Conservation (phyloP, 2,113 vertebrate species). For the Monopterus albus region DNA sequence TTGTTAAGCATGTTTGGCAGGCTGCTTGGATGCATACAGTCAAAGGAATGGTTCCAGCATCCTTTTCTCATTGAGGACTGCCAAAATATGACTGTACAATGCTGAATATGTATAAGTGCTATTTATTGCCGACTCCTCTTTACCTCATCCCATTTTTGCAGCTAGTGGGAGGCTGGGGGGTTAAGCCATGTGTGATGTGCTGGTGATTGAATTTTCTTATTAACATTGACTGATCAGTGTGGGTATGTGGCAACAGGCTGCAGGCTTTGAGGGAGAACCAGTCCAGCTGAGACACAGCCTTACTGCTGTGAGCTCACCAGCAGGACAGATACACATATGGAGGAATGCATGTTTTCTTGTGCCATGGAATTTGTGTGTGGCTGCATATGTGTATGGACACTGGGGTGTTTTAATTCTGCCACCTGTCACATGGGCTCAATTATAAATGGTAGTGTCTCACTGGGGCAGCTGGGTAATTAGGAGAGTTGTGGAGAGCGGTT, state of each 20-base stretch:
- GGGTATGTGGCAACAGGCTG: slow-evolving; percentile 55
- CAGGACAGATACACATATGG: slow-evolving; percentile 47
- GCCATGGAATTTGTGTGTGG: slow-evolving; percentile 29
- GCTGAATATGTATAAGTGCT: slow-evolving; percentile 4
- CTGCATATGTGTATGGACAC: slow-evolving; percentile 21
- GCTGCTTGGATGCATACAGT: neutral
- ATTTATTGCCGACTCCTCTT: slow-evolving; percentile 6
- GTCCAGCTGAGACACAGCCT: slow-evolving; percentile 58
- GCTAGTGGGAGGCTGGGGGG: slow-evolving; percentile 1
- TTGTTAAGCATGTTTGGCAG: slow-evolving; percentile 33
- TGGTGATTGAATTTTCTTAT: slow-evolving; percentile 68
- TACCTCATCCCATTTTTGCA: slow-evolving; percentile 3
- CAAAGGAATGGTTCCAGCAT: neutral
- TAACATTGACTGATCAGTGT: slow-evolving; percentile 65
- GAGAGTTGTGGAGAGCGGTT: slow-evolving; percentile 51
- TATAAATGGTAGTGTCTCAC: slow-evolving; percentile 66
- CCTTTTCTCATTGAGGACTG: slow-evolving; percentile 16
- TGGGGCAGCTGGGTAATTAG: slow-evolving; percentile 76
- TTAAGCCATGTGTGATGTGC: slow-evolving; percentile 45
- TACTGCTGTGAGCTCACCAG: slow-evolving; percentile 49
- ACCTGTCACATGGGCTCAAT: slow-evolving; percentile 53
- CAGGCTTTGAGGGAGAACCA: slow-evolving; percentile 57
- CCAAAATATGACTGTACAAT: neutral
- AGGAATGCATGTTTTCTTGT: slow-evolving; percentile 36
- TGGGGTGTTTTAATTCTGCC: slow-evolving; percentile 30